Conservation (phyloP, 2,888 invertebrate genomes). For the Adineta ricciae region DNA sequence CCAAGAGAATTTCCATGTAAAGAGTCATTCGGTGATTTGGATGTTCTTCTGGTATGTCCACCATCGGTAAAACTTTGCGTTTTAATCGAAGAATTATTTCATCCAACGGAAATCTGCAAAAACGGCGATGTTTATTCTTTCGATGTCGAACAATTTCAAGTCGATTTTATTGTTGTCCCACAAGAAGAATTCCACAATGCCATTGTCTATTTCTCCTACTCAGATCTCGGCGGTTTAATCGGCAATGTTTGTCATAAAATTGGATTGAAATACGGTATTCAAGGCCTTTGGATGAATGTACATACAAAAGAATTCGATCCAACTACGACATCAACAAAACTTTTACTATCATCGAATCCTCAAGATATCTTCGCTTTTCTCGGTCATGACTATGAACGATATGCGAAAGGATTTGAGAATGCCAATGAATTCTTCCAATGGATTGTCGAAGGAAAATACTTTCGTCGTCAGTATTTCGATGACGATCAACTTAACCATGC, state of each 20-base stretch:
- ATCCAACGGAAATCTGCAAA: not conserved
- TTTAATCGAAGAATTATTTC: not conserved
- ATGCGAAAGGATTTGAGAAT: not conserved
- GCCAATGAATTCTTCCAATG: not conserved
- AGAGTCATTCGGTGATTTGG: not conserved
- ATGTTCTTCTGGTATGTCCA: not conserved
- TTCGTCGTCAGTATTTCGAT: not conserved
- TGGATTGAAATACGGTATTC: not conserved
- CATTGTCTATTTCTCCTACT: not conserved
- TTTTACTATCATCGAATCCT: not conserved
- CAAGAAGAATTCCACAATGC: not conserved
- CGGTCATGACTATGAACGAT: not conserved
- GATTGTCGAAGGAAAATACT: not conserved
- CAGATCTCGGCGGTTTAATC: not conserved
- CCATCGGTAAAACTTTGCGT: not conserved
- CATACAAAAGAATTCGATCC: conserved; percentile 9
- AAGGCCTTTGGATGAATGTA: not conserved
- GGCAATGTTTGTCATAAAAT: not conserved
- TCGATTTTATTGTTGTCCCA: not conserved
- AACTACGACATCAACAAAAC: not conserved
- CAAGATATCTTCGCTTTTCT: not conserved
- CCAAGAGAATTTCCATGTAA: not conserved
- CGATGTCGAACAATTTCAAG: not conserved
- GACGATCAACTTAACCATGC: not conserved
- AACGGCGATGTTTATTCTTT: conserved; percentile 5